A percentile compares a stretch with the other conserved stretches of the same genome.
phyloP scores from a whole-genome alignment of 2,797 vertebrate genomes.

The Sciurus vulgaris region DNA sequence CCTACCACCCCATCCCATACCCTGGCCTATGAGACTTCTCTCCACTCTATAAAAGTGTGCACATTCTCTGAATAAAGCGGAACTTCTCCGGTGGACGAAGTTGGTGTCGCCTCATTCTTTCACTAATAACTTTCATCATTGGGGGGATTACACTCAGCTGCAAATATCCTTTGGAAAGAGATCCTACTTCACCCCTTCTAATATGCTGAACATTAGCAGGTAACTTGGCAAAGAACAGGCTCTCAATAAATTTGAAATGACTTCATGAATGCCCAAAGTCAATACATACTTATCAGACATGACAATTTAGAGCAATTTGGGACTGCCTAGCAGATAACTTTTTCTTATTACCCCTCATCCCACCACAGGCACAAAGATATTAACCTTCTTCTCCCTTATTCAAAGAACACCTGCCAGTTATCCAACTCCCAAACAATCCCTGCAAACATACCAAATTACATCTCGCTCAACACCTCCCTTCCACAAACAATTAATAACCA shows the following conservation, averaged over 20 bases:
- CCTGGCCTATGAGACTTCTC: too few species aligned
- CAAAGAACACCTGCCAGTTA: not conserved
- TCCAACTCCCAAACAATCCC: conserved; percentile 43
- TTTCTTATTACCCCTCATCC: not conserved
- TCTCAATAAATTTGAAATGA: conserved; percentile 23
- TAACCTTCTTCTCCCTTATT: not conserved
- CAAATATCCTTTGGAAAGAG: not conserved
- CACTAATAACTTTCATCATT: not conserved
- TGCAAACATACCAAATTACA: conserved; percentile 30
- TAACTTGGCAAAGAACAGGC: not conserved
- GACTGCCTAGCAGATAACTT: not conserved
- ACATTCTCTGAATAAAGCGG: too few species aligned
- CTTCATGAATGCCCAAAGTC: not conserved
- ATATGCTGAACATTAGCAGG: not conserved
- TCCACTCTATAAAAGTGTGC: too few species aligned
- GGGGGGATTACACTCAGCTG: not conserved
- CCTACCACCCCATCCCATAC: too few species aligned
- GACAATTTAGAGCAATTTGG: not conserved
- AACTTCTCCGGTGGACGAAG: too few species aligned
- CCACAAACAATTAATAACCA: conserved; percentile 25
- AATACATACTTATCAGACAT: not conserved
- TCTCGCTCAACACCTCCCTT: not conserved
- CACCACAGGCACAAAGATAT: not conserved
- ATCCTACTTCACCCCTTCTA: not conserved
- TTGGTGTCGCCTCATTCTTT: too few species aligned